Base-by-base conservation (phyloP, 2,888 invertebrate genomes). In the Xanthia icteritia region DNA sequence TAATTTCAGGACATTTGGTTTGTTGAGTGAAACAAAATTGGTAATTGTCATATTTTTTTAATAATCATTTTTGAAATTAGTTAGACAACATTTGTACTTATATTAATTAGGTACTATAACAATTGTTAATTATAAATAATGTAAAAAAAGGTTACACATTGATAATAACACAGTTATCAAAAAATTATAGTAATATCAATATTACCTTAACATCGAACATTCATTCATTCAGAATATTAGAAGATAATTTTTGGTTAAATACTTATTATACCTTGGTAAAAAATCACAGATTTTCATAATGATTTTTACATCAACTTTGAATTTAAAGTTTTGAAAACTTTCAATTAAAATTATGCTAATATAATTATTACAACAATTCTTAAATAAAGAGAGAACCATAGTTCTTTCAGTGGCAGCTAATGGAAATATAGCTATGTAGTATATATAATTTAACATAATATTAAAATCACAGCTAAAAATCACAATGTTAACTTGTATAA, bases 401-500 rank as follows among this genome's bases (percentile, higher is more conserved):
- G 74, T 74, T 74, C 74, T 74, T 74, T 74, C 67, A 74, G 74
- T 74, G 74, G 74, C 74, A 74, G 74, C 74, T 74, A 74, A 74
- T 74, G 74, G 74, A 67, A 74, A 74, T 74, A 74, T 74, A 74
- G 74, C 74, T 74, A 74, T 74, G 74, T 74, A 74, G 74, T 74
- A 74, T 74, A 74, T 74, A 74, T 74, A 74, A 74, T 74, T 74
- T 74, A 74, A 74, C 74, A 67, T 74, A 74, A 68, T 74, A 74
- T 74, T 75, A 75, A 75, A 68, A 75, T 75, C 75, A 75, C 75
- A 75, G 75, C 68, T 75, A 69, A 75, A 75, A 75, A 75, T 75
- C 75, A 75, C 75, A 75, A 75, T 75, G 75, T 75, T 75, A 75
- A 75, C 75, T 75, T 75, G 75, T 75, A 69, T 75, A 69, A 75